Base-by-base conservation (phyloP, 2,797 vertebrate genomes). In the Neosalanx taihuensis region DNA sequence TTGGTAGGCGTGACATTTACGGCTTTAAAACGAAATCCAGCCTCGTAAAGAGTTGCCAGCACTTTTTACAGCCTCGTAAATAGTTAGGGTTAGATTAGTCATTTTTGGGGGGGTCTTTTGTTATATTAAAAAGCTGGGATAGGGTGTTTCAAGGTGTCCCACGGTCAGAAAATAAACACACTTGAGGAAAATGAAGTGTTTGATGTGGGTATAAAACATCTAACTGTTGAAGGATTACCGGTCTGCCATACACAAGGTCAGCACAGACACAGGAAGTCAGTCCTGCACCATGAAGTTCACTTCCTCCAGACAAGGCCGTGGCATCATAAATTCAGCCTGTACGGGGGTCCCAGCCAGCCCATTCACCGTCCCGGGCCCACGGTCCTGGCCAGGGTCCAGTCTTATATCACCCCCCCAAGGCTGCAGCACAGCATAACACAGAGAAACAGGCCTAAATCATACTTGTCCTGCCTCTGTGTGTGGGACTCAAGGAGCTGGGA, bases 1-100 rank as follows among this genome's bases (percentile, higher is more conserved):
- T 87, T 78, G 86, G 73, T 85, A 88, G 83, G 89, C 90, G 90
- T 85, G 84, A 91, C 84, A 84, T 91, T 91, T 90, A 90, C 80
- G 66, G 76, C 79, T 78, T 63, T 0, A 69, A 85, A 84, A 79
- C 78, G 72, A 67, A 85, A 83, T 78, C 83, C 80, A 81, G 84
- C 64, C 81, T 51, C 72, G 61, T 89, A 89, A 88, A 88, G 72
- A 67, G 72, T 76, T 75, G 72, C 76, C 72, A 79, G 30, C 29
- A 66, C 23, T 53, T 62, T 88, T 89, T 82, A 90, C 71, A 49
- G 64, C 67, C 80, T 83, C 82, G 79, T 90, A 89, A 89, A 90
- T 84, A 77, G 41, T 46, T 46, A 46, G 41, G 41, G 41, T 9
- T 84, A 79, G 68, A 85, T 87, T 88, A 67, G 84, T 88, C 74